Evolutionary conservation across 2,113 vertebrate species (phyloP).

Genomic region (Mohoua ochrocephala): DNA sequence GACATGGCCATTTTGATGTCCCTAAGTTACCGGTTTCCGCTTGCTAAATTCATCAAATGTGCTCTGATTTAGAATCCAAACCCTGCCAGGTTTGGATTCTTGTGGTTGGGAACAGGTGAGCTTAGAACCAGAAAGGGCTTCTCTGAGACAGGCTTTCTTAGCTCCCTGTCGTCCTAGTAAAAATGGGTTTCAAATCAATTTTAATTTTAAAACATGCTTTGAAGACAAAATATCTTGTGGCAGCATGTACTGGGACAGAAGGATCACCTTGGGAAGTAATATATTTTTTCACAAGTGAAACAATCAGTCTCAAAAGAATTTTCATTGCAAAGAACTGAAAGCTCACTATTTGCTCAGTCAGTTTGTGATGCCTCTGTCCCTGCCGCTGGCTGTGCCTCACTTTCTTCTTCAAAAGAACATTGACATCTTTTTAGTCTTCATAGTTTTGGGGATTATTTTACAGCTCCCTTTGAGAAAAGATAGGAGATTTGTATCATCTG

Average conservation of each 20-base stretch:
- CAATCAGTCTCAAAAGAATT: neutral
- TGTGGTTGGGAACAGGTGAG: neutral
- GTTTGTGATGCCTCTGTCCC: neutral
- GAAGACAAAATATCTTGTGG: neutral
- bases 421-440: neutral
- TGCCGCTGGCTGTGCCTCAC: neutral
- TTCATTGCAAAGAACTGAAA: neutral
- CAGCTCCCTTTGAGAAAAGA: neutral
- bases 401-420: neutral
- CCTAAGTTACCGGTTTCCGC: neutral
- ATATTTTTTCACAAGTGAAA: neutral
- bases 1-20: neutral
- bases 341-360: neutral
- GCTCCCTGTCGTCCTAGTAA: neutral
- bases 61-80: neutral
- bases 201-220: neutral
- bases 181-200: neutral
- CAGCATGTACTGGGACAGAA: neutral
- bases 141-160: neutral
- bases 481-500: neutral
- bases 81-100: neutral
- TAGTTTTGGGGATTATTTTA: neutral
- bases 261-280: neutral
- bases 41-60: neutral
- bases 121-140: neutral